Conservation (phyloP, 2,797 vertebrate genomes). For the Premnoplex brunnescens region DNA sequence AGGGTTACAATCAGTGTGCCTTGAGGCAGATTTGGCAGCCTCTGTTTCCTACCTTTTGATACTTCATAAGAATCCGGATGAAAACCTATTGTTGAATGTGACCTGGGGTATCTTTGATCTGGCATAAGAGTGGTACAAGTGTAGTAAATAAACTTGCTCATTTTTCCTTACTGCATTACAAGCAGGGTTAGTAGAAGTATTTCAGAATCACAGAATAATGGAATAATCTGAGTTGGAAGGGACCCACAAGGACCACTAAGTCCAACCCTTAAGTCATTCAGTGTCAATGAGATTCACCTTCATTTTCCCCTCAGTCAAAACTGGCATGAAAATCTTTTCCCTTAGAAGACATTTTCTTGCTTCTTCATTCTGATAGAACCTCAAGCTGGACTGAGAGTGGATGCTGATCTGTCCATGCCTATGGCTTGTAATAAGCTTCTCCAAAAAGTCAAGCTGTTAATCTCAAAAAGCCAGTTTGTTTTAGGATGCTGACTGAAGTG, state of each 20-base stretch:
- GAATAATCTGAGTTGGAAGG: neutral
- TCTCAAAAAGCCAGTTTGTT: neutral
- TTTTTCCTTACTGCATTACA: neutral
- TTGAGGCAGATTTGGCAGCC: neutral
- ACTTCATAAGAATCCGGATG: neutral
- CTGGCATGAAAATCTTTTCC: neutral
- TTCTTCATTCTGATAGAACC: neutral
- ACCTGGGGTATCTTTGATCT: neutral
- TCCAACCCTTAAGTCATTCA: neutral
- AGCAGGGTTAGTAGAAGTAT: neutral
- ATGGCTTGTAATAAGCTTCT: neutral
- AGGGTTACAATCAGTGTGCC: neutral
- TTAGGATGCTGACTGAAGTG: neutral
- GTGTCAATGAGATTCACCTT: neutral
- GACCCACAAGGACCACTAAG: neutral
- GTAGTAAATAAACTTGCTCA: neutral
- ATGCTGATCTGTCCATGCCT: neutral
- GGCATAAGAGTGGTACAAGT: rapidly evolving
- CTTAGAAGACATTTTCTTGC: neutral
- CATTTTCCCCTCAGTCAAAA: neutral
- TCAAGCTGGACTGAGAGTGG: neutral
- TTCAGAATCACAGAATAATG: neutral
- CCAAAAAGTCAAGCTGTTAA: neutral
- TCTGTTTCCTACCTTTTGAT: neutral
- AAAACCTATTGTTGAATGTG: neutral